These are phyloP conservation scores for Hemitrygon akajei DNA, from an alignment of 2,797 vertebrate species.

Conservation along the genomic window DNA sequence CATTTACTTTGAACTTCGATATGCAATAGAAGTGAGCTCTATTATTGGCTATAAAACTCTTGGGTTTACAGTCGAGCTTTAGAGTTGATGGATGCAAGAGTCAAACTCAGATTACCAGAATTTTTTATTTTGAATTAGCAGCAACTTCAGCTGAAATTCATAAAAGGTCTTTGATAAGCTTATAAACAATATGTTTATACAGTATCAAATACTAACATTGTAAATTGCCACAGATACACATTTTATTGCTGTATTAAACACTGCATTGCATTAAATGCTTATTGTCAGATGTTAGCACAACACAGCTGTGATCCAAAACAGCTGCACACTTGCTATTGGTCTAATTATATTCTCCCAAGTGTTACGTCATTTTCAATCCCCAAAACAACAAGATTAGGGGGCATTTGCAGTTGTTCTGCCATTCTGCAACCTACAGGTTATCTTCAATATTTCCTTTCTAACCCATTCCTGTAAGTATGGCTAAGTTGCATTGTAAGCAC, in stretches of 20 bases:
- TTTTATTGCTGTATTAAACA: background rate
- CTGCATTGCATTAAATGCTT: slow-evolving; percentile 10
- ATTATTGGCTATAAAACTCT: background rate
- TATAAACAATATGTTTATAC: background rate
- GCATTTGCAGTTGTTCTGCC: background rate
- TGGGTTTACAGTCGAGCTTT: background rate
- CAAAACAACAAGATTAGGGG: background rate
- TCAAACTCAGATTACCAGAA: background rate
- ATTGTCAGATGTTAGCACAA: background rate
- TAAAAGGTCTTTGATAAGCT: background rate
- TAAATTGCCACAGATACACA: background rate
- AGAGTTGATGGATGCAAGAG: background rate
- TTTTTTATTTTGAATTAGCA: background rate
- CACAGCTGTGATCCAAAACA: slow-evolving; percentile 12
- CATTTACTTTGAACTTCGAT: no score
- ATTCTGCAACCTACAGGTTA: background rate
- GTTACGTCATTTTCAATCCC: background rate
- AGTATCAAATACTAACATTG: background rate
- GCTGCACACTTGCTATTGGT: background rate
- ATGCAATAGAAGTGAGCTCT: background rate
- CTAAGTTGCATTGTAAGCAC: background rate
- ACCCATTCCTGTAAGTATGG: background rate
- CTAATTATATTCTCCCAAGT: background rate
- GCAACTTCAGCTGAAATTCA: background rate
- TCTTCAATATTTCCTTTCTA: background rate